Conservation (phyloP, 1,140 invertebrate species). For the Calephelis nemesis region DNA sequence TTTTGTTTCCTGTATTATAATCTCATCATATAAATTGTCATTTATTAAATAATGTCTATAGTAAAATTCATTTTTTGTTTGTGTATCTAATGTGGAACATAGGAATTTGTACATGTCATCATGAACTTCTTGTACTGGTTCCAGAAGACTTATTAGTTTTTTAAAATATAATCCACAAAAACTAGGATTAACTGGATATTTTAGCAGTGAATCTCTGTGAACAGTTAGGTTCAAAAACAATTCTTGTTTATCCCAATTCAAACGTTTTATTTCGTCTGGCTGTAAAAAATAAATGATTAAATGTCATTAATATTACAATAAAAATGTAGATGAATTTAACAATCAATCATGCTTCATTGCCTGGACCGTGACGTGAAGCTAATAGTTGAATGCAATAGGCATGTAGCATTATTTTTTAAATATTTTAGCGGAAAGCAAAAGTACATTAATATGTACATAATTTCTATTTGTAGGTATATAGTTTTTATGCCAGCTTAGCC, state of each 20-base stretch:
- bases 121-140: conserved; percentile 58
- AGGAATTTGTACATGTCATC: conserved; percentile 57
- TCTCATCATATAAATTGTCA: conserved; percentile 42
- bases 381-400: conserved; percentile 26
- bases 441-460: too few species aligned
- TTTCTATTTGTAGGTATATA: too few species aligned
- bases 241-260: conserved; percentile 49
- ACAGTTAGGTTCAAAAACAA: conserved; percentile 50
- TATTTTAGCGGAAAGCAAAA: too few species aligned
- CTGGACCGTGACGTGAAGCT: too few species aligned
- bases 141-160: conserved; percentile 51
- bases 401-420: conserved; percentile 22
- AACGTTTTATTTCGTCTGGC: conserved; percentile 40
- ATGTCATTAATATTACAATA: too few species aligned
- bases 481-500: too few species aligned
- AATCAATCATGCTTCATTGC: too few species aligned
- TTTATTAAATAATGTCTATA: conserved; percentile 58
- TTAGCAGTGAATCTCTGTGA: conserved; percentile 40
- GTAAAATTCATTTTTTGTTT: conserved; percentile 35
- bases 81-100: conserved; percentile 45
- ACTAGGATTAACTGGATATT: conserved; percentile 51
- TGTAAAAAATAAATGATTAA: conserved; percentile 31
- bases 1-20: conserved; percentile 63
- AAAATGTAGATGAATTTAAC: too few species aligned
- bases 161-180: conserved; percentile 60